Conservation (phyloP, 2,797 vertebrate species). For the Telmatherina bonti region DNA sequence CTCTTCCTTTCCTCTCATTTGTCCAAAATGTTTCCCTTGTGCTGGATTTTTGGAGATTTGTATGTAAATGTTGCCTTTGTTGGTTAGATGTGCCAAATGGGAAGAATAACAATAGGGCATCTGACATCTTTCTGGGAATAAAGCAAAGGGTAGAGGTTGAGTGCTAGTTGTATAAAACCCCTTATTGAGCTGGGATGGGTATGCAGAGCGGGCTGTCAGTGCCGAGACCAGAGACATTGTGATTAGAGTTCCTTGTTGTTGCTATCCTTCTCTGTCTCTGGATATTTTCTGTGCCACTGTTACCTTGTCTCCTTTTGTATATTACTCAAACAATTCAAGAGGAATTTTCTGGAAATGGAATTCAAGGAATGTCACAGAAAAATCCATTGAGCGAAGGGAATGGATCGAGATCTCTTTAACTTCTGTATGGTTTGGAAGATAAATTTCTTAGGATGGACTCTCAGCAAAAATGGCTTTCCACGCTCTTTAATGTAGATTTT, state of each 20-base stretch:
- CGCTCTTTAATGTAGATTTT: conserved; percentile 2
- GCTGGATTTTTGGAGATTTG: conserved; percentile 63
- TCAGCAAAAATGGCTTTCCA: conserved; percentile 16
- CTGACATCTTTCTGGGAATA: conserved; percentile 55
- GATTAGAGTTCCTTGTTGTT: conserved; percentile 77
- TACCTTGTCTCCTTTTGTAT: conserved; percentile 48
- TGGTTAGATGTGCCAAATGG: conserved; percentile 46
- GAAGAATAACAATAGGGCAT: conserved; percentile 70
- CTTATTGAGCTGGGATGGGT: conserved; percentile 81
- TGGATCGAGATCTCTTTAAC: background rate
- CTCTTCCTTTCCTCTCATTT: conserved; percentile 26
- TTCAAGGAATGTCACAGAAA: conserved; percentile 20
- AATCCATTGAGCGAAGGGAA: conserved; percentile 8
- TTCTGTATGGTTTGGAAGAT: conserved; percentile 1
- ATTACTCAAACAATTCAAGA: conserved; percentile 46
- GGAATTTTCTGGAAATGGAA: conserved; percentile 24
- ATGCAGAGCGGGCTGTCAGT: conserved; percentile 71
- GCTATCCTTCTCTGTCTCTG: conserved; percentile 69
- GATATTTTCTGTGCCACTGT: conserved; percentile 51
- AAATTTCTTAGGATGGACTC: conserved; percentile 2
- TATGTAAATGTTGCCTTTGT: conserved; percentile 73
- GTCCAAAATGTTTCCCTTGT: conserved; percentile 30
- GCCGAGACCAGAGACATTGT: conserved; percentile 65
- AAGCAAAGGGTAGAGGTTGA: conserved; percentile 64
- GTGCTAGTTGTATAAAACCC: conserved; percentile 77